Percentiles rank a stretch among this genome's conserved stretches.
These are phyloP conservation scores for Odontomyia ornata DNA, from an alignment of 2,888 invertebrate species.

Conservation along the genomic window DNA sequence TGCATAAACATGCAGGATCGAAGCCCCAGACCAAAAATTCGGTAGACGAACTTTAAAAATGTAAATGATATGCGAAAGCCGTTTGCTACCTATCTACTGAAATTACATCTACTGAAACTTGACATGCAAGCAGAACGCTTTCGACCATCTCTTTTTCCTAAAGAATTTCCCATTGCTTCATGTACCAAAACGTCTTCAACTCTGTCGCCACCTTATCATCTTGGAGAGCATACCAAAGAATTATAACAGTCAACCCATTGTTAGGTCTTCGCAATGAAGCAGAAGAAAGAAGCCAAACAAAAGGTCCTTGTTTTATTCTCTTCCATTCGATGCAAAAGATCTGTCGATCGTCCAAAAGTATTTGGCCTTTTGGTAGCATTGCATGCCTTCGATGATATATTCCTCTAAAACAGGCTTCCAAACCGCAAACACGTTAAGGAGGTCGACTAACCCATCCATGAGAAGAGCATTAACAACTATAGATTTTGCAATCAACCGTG, in stretches of 20 bases:
- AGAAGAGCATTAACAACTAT: background rate
- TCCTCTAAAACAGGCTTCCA: conserved; percentile 30
- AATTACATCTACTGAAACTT: too few relatives aligned
- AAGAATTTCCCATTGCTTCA: background rate
- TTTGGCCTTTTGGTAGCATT: conserved; percentile 16
- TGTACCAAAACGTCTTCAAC: background rate
- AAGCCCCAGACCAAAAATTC: too few relatives aligned
- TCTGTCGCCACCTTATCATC: background rate
- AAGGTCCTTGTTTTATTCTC: conserved; percentile 36
- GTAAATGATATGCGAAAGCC: too few relatives aligned
- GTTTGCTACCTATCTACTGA: too few relatives aligned
- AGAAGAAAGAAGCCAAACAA: conserved; percentile 44
- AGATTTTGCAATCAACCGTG: background rate
- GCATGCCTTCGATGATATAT: conserved; percentile 15
- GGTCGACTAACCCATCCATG: conserved; percentile 21
- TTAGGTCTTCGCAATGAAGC: background rate
- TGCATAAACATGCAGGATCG: too few relatives aligned
- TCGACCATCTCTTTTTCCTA: too few relatives aligned
- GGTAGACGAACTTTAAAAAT: too few relatives aligned
- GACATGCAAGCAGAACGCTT: too few relatives aligned
- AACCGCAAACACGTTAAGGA: conserved; percentile 30
- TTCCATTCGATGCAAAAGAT: background rate
- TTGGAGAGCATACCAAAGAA: background rate
- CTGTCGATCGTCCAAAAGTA: conserved; percentile 25
- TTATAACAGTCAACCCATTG: conserved; percentile 22